Evolutionary conservation across 2,113 vertebrate genomes (phyloP), one percentile per base, ranked within the genome.

Genomic region (Muntiacus muntjak): DNA sequence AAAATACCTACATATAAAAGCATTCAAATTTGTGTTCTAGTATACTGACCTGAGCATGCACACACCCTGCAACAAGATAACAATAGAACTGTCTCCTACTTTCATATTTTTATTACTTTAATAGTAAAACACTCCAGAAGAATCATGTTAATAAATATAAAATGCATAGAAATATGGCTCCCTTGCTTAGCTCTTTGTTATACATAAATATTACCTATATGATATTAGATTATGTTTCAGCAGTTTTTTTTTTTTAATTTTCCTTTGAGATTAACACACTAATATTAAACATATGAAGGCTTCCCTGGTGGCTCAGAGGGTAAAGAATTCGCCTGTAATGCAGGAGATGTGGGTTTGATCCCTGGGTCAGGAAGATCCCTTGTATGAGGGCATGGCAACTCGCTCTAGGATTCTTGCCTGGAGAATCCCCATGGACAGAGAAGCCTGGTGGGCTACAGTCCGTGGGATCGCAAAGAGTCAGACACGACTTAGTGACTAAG

Each of bases 251-350:
- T 15, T 74, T 74, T 74, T 3, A 25, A 45, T 91, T 94, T 92
- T 78, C 45, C 33, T 97, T 97, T 97, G 79, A 74, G 45, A 95
- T 87, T 96, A 96, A 25, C n/a, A 28, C 17, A 82, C 79, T 95
- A 54, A 78, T 95, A 71, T 84, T 79, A 76, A 89, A 93, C 17
- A 85, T 74, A 58, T 17, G 57, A 88, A 94, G 67, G 58, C 95
- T 71, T 71, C 19, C 67, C 10, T 71, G n/a, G n/a, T 71, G 67
- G n/a, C n/a, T 71, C 67, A 71, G n/a, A 40, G 12, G 67, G 19
- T 40, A 40, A 71, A 71, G n/a, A 71, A 71, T 71, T 71, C 0
- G 0, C 19, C 19, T 71, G 19, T 71, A 40, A 71, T 40, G 67
- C 19, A 23, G 19, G 19, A 40, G 67, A 71, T 21, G 10, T 40